These are phyloP conservation scores for Platyscapa corneri DNA, from an alignment of 1,140 invertebrate genomes.

Conservation along the genomic window DNA sequence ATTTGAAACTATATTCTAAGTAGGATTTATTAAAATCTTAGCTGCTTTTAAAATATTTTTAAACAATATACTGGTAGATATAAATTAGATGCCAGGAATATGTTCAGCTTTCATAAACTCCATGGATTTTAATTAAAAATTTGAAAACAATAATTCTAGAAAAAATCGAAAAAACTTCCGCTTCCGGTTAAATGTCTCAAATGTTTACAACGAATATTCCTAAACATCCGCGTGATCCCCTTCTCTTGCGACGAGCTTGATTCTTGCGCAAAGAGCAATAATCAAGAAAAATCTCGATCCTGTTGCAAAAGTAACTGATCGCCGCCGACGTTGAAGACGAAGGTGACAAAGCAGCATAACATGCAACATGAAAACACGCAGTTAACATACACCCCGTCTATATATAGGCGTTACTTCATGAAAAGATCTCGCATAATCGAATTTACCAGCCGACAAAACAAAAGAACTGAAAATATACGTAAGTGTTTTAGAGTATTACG, in stretches of 20 bases:
- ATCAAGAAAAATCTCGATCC: neutral
- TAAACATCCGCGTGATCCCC: slow-evolving; percentile 35
- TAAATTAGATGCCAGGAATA: too few relatives aligned
- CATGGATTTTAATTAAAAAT: too few relatives aligned
- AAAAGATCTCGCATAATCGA: slow-evolving; percentile 47
- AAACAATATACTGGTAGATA: too few relatives aligned
- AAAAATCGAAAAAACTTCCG: slow-evolving; percentile 19
- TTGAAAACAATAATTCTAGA: neutral
- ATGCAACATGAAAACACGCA: neutral
- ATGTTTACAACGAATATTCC: slow-evolving; percentile 8
- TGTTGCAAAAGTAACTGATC: neutral
- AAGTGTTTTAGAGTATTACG: neutral
- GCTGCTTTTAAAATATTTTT: too few relatives aligned
- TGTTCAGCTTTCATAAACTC: too few relatives aligned
- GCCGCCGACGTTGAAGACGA: neutral
- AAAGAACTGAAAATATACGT: neutral
- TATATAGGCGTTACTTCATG: neutral
- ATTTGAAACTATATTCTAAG: too few relatives aligned
- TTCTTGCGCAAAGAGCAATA: neutral
- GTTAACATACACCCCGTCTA: neutral
- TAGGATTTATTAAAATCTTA: too few relatives aligned
- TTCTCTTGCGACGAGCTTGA: neutral
- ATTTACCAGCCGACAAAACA: neutral
- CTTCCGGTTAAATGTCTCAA: neutral
- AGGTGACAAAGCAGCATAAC: neutral